Percentiles rank a stretch among this genome's conserved stretches.
These are phyloP conservation scores for Phymorhynchus buccinoides DNA, from an alignment of 1,140 invertebrate species.

Conservation along the genomic window DNA sequence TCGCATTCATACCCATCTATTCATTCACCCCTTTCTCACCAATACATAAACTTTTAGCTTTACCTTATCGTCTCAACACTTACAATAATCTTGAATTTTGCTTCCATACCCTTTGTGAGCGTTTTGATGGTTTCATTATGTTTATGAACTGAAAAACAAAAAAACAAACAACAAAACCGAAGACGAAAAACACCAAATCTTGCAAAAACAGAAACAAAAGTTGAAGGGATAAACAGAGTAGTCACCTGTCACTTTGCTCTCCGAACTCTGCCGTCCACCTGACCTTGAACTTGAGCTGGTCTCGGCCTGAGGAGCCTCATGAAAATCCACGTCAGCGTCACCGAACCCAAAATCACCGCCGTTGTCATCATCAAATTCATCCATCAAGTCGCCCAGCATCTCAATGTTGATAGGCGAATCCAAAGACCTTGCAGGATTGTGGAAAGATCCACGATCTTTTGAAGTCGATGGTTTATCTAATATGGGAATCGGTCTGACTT, in stretches of 20 bases:
- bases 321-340: neutral
- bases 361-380: conserved; percentile 24
- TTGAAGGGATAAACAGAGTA: neutral
- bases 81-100: too few relatives aligned
- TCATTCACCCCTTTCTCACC: too few relatives aligned
- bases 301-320: neutral
- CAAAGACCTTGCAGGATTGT: neutral
- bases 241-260: neutral
- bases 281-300: neutral
- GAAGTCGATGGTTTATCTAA: neutral
- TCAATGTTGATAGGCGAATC: neutral
- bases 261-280: neutral
- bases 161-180: too few relatives aligned
- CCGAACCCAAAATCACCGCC: conserved; percentile 13
- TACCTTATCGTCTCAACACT: too few relatives aligned
- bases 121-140: too few relatives aligned
- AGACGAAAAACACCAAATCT: too few relatives aligned
- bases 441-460: neutral
- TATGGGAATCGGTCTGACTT: neutral
- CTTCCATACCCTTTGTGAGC: too few relatives aligned
- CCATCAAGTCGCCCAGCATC: neutral
- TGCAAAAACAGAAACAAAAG: neutral
- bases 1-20: too few relatives aligned
- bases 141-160: too few relatives aligned
- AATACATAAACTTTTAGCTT: too few relatives aligned